phyloP scores from a whole-genome alignment of 2,888 invertebrate genomes.

The Dicyrtoma fusca region DNA sequence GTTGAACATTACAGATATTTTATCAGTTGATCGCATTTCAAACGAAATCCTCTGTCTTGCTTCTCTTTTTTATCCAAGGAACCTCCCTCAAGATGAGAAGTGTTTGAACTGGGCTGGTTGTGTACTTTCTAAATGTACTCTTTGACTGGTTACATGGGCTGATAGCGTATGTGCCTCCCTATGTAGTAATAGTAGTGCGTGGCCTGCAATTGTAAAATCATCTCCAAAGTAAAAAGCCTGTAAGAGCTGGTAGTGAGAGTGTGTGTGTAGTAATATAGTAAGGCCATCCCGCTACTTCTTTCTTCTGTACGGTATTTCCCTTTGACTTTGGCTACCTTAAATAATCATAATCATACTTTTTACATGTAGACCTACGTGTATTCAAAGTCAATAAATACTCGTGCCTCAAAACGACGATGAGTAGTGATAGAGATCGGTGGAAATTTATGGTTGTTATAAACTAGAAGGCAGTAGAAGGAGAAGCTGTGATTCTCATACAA shows the following conservation, averaged over 20 bases:
- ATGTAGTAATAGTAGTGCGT: too few relatives aligned
- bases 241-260: too few relatives aligned
- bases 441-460: not conserved
- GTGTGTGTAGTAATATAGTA: constrained; percentile 16
- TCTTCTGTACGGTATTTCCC: too few relatives aligned
- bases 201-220: too few relatives aligned
- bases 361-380: not conserved
- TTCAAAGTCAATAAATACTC: constrained; percentile 23
- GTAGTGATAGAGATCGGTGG: not conserved
- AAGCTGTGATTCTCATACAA: constrained; percentile 1
- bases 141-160: not conserved
- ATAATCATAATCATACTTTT: too few relatives aligned
- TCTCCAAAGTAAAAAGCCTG: too few relatives aligned
- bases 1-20: constrained; percentile 31
- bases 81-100: constrained; percentile 32
- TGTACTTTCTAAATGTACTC: not conserved
- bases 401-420: not conserved
- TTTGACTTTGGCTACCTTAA: too few relatives aligned
- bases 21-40: constrained; percentile 43
- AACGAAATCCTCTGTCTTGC: constrained; percentile 32
- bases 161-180: too few relatives aligned
- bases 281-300: not conserved
- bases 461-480: not conserved
- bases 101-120: constrained; percentile 9
- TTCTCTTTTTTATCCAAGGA: not conserved